Evolutionary conservation across 2,797 vertebrate species (phyloP).

Genomic region (Argya squamiceps): DNA sequence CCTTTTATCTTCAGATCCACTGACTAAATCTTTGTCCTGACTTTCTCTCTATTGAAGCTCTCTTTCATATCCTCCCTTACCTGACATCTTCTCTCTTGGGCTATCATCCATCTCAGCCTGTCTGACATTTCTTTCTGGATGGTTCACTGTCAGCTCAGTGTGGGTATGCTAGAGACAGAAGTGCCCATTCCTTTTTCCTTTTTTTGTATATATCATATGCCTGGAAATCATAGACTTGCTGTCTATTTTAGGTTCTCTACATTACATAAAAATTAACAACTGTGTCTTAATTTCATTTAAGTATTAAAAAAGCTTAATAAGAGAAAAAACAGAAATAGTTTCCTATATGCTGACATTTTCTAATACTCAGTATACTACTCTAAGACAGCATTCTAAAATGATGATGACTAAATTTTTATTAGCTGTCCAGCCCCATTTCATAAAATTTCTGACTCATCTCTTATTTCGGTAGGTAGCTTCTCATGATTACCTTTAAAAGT

Average conservation of each 20-base stretch:
- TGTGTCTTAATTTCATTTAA: neutral
- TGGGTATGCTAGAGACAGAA: neutral
- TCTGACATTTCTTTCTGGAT: neutral
- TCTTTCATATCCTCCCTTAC: neutral
- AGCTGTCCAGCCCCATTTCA: neutral
- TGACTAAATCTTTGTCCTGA: neutral
- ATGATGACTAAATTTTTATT: neutral
- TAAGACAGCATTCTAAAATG: neutral
- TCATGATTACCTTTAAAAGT: neutral
- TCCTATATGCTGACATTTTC: neutral
- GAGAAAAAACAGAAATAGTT: neutral
- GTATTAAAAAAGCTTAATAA: neutral
- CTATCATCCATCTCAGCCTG: neutral
- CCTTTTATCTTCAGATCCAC: neutral
- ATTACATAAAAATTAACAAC: neutral
- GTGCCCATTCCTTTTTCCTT: accelerated
- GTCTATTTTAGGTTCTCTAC: neutral
- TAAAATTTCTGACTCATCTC: neutral
- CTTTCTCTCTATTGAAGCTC: neutral
- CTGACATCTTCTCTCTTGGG: neutral
- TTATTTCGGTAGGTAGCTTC: neutral
- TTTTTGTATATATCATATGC: neutral
- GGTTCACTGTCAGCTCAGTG: neutral
- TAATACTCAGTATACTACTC: neutral
- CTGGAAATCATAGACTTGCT: neutral